Base-by-base conservation (phyloP, 37 sponge, comb jelly and placozoan genomes). In the Chondrilla cf. caribensis region DNA sequence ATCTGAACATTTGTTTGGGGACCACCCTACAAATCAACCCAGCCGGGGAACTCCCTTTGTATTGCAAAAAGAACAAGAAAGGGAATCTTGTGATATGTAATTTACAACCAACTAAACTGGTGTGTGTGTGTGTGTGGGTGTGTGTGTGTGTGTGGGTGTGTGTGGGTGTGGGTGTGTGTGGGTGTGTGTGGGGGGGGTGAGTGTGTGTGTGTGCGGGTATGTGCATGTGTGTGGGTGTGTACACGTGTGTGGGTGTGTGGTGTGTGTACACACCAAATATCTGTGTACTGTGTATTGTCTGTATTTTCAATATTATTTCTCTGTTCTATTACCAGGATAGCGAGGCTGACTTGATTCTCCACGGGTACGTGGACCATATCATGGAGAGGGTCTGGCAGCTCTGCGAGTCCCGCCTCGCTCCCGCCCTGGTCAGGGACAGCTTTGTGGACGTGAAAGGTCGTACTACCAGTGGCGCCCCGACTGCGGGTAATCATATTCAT, bases 21-120 rank as follows among this genome's bases (percentile, higher is more conserved):
- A 97, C 95, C 28, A 90, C 94, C 1, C 82, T 97, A 22, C 98
- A 97, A 78, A 97, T 97, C 11, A 68, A 92, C 5, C 98, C 98
- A 29, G 83, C 91, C 78, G 95, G 92, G 11, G 83, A 77, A 21
- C 80, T 95, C 14, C 96, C 91, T 26, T 72, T 96, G 57, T 60
- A 83, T 60, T 77, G 87, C 2, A 87, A 81, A 77, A 90, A 90
- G 64, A 78, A 93, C n/a, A 28, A 37, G 8, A 62, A 54, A 29
- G 94, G 94, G 28, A 86, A 86, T 28, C 62, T 93, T 41, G 91
- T 91, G 62, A 84, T 93, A 8, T 96, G 97, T 42, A 93, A 93
- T 73, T 81, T 93, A 18, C 94, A 93, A 33, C 83, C 94, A 36
- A 93, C 94, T 18, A 88, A 82, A 90, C 81, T 88, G 84, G 94